Conservation (phyloP, 1,140 invertebrate species). For the Cotesia glomerata region DNA sequence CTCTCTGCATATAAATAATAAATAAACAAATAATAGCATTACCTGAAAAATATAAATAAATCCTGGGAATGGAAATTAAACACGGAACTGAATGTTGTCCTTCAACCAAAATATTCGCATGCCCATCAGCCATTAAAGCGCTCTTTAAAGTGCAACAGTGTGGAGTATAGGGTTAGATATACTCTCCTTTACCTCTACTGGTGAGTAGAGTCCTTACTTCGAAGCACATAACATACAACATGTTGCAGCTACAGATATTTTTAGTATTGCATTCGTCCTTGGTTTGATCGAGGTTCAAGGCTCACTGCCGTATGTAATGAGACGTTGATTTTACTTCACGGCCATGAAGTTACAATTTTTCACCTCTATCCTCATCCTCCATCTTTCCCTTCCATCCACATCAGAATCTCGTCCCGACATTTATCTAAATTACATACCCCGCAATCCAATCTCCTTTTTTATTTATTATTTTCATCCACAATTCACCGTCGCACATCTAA, state of each 20-base stretch:
- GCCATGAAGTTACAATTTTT: background rate
- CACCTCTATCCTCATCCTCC: background rate
- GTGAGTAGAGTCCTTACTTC: background rate
- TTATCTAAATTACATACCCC: background rate
- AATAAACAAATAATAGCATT: background rate
- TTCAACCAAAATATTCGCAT: slow-evolving; percentile 42
- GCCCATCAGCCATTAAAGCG: slow-evolving; percentile 48
- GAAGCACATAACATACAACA: background rate
- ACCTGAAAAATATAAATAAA: background rate
- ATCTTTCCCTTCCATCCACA: too few relatives aligned
- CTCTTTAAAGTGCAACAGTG: slow-evolving; percentile 41
- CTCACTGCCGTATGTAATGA: slow-evolving; percentile 20
- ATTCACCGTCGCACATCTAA: too few relatives aligned
- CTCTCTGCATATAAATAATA: too few relatives aligned
- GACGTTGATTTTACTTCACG: slow-evolving; percentile 12
- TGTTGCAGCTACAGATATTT: slow-evolving; percentile 43
- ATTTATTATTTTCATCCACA: background rate
- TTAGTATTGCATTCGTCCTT: slow-evolving; percentile 53
- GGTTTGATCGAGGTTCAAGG: slow-evolving; percentile 54
- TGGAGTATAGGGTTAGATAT: slow-evolving; percentile 45
- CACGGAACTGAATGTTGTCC: background rate
- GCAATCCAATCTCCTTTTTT: background rate
- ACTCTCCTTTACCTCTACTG: background rate
- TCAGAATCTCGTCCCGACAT: background rate
- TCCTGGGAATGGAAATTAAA: slow-evolving; percentile 1